Base-by-base conservation (phyloP, 2,888 invertebrate genomes). In the Gasteruption jaculator region DNA sequence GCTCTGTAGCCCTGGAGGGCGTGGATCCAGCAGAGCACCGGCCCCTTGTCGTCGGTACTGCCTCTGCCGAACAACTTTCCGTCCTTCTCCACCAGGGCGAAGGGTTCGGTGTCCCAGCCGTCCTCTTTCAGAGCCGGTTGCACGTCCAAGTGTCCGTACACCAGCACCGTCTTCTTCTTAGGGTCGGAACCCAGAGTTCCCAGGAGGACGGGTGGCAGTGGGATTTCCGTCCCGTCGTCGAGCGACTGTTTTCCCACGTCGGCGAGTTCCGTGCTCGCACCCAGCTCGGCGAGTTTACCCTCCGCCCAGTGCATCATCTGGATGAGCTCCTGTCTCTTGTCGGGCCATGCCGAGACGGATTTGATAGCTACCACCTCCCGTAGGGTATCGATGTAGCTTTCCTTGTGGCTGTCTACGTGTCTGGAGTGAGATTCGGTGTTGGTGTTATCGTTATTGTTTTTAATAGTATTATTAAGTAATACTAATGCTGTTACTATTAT, bases 111-210 rank as follows among this genome's bases (percentile, higher is more conserved):
- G 52, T 88, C 78, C 97, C 97, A 97, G 0, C 96, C 97, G 75
- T 96, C 96, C 48, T 86, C 86, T 65, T 82, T 83, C 20, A 83
- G 70, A 1, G 97, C 99, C 7, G 97, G 97, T 69, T 97, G 97
- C 1, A 99, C 99, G 76, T 99, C 99, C 62, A 99, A 79, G 74
- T 99, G 99, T 0, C 97, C 97, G 71, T 99, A 99, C 42, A 99
- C 77, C 43, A 91, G 82, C 29, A 99, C 82, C 5, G 96, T 99
- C 65, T 91, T 93, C 74, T 96, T 97, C 26, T 79, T 78, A 0
- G 82, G 74, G 65, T 95, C 91, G 3, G 52, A 56, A 52, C 93
- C 93, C 34, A 94, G 74, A 21, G 74, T 73, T 27, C 86, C 94
- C 21, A 93, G 74, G 30, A 96, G 69, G 4, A 91, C 87, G 16